Evolutionary conservation across 2,888 invertebrate species (phyloP).

Genomic region (Pammene fasciana): DNA sequence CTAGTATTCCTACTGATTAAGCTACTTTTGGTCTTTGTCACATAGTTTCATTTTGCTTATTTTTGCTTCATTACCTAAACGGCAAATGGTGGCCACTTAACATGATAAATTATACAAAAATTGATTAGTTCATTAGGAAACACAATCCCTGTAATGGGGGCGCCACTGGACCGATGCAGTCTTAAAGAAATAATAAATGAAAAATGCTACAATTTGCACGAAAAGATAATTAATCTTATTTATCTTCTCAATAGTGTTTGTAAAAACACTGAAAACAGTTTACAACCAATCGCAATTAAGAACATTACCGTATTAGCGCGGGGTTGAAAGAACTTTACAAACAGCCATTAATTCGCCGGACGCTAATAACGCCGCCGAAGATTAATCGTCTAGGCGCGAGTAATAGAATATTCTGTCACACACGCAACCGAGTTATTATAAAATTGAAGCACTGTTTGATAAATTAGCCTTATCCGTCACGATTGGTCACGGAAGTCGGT

Average conservation of each 20-base stretch:
- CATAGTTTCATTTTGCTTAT: no score
- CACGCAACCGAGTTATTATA: slow-evolving; percentile 78
- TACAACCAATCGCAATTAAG: slow-evolving; percentile 26
- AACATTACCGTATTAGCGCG: slow-evolving; percentile 38
- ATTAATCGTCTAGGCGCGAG: slow-evolving; percentile 71
- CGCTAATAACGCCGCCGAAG: slow-evolving; percentile 73
- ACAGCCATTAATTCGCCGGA: slow-evolving; percentile 78
- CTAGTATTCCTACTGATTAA: no score
- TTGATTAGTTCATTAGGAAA: no score
- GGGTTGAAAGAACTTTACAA: slow-evolving; percentile 60
- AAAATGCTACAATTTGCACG: no score
- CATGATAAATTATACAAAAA: no score
- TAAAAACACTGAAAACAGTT: slow-evolving; percentile 11
- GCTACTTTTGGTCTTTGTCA: no score
- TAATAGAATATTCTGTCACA: slow-evolving; percentile 82
- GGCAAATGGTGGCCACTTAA: no score
- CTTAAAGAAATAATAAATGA: no score
- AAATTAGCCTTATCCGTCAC: slow-evolving; percentile 80
- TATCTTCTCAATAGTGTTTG: not conserved
- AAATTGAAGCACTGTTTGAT: slow-evolving; percentile 79
- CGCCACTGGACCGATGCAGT: no score
- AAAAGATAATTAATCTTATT: no score
- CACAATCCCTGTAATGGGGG: no score
- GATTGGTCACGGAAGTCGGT: slow-evolving; percentile 77
- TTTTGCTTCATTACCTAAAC: no score